Evolutionary conservation across 2,113 vertebrate species (phyloP), one percentile per base, ranked within the genome.

Genomic region (Tichodroma muraria): DNA sequence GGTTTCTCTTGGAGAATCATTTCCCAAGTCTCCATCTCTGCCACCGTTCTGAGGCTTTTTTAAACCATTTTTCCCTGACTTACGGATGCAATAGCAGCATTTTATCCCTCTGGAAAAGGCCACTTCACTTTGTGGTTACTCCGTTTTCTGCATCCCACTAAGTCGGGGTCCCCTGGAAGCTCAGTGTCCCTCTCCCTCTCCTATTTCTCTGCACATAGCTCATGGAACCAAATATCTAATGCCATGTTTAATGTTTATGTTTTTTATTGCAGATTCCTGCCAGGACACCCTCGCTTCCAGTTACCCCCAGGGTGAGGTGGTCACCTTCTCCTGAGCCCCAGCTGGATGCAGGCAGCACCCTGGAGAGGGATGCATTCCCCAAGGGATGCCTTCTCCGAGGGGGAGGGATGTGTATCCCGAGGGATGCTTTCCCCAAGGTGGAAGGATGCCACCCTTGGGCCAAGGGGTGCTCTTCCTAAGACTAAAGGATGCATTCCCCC

Each of bases 301-400:
- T 76, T 97, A 97, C 95, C 95, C 97, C 91, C 96, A 98, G 93
- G 97, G 97, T 50, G 96, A 97, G 96, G 97, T 97, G 91, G 96
- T 98, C 96, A 97, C 97, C 91, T 97, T 98, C 96, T 98, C 98
- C 97, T 98, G 98, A 97, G 94, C 94, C 89, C 94, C 76, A 22
- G 93, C 84, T 85, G 97, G 96, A 93, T 90, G 66, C 88, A 76
- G 85, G 88, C 95, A 76, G 85, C 6, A 15, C 78, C 89, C 38
- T 5, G 19, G 56, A 1, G 4, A 75, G 82, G 65, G 83, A 27
- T 31, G 60, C 25, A 1, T 1, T 35, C 15, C 15, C 66, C 13
- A 2, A 9, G 61, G 76, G 71, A 49, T 37, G 40, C 73, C 7
- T 9, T 31, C 35, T 4, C 54, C 4, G 2, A 61, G 59, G 40